These are phyloP conservation scores for Serranus cabrilla DNA, from an alignment of 2,797 vertebrate genomes.

Conservation along the genomic window DNA sequence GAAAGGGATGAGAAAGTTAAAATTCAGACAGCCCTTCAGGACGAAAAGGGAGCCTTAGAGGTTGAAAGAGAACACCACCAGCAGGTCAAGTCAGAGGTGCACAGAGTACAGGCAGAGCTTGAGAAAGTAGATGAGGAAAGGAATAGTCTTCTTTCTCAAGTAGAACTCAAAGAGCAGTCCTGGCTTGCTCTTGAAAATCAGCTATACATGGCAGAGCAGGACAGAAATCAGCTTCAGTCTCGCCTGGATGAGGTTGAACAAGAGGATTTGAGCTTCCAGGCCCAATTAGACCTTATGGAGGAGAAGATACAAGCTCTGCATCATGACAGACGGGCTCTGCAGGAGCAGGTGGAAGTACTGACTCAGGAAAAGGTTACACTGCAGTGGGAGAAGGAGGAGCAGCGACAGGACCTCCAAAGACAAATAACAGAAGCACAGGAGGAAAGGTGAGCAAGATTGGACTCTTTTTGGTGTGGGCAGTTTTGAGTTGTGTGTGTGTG, in stretches of 20 bases:
- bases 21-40: slow-evolving; percentile 74
- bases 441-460: slow-evolving; percentile 77
- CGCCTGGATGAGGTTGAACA: slow-evolving; percentile 54
- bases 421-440: slow-evolving; percentile 78
- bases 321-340: slow-evolving; percentile 43
- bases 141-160: slow-evolving; percentile 66
- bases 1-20: slow-evolving; percentile 78
- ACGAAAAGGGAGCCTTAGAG: slow-evolving; percentile 66
- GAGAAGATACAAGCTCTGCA: slow-evolving; percentile 52
- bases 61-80: slow-evolving; percentile 54
- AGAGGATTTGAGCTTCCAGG: slow-evolving; percentile 43
- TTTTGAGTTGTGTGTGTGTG: not conserved
- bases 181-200: slow-evolving; percentile 70
- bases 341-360: slow-evolving; percentile 64
- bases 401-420: slow-evolving; percentile 78
- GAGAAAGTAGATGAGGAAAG: slow-evolving; percentile 56
- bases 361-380: slow-evolving; percentile 79
- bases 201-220: slow-evolving; percentile 65
- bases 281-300: slow-evolving; percentile 55
- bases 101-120: slow-evolving; percentile 61
- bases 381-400: slow-evolving; percentile 83
- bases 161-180: slow-evolving; percentile 69
- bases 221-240: slow-evolving; percentile 54
- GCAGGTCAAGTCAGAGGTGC: slow-evolving; percentile 60
- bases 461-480: not conserved